Percentiles rank a stretch among this genome's conserved stretches.
These are phyloP conservation scores for Lophura nycthemera DNA, from an alignment of 2,113 vertebrate species.

Conservation along the genomic window DNA sequence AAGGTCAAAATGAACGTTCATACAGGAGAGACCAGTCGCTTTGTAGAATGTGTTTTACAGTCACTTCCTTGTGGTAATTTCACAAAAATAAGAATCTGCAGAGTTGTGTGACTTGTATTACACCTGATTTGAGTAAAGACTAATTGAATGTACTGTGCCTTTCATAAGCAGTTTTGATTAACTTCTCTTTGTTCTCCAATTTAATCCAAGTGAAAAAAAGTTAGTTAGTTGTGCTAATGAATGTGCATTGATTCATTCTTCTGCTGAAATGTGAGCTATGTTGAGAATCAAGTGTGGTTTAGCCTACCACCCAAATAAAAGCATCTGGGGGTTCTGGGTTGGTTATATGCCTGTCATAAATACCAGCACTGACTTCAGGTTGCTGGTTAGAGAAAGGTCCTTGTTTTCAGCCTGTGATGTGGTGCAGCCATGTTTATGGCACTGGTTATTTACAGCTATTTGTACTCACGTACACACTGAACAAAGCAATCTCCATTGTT, in stretches of 20 bases:
- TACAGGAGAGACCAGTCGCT: not conserved
- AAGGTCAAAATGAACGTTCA: not conserved
- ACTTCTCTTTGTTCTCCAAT: not conserved
- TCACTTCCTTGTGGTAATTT: not conserved
- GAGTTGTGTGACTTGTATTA: not conserved
- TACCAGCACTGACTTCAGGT: not conserved
- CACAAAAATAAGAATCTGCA: not conserved
- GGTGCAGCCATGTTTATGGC: conserved; percentile 19
- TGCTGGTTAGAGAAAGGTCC: not conserved
- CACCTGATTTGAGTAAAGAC: not conserved
- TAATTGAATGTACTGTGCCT: not conserved
- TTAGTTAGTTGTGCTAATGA: conserved; percentile 22
- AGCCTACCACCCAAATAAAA: not conserved
- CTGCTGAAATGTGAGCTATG: not conserved
- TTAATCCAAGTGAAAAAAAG: not conserved
- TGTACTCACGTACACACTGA: not conserved
- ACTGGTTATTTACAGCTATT: conserved; percentile 21
- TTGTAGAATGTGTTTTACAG: not conserved
- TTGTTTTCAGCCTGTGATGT: not conserved
- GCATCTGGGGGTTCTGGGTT: not conserved
- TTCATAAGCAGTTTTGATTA: not conserved
- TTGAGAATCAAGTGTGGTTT: not conserved
- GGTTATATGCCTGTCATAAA: not conserved
- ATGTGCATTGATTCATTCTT: not conserved
- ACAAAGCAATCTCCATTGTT: not conserved